Conservation (phyloP, 2,797 vertebrate genomes). For the Hirundo rustica region DNA sequence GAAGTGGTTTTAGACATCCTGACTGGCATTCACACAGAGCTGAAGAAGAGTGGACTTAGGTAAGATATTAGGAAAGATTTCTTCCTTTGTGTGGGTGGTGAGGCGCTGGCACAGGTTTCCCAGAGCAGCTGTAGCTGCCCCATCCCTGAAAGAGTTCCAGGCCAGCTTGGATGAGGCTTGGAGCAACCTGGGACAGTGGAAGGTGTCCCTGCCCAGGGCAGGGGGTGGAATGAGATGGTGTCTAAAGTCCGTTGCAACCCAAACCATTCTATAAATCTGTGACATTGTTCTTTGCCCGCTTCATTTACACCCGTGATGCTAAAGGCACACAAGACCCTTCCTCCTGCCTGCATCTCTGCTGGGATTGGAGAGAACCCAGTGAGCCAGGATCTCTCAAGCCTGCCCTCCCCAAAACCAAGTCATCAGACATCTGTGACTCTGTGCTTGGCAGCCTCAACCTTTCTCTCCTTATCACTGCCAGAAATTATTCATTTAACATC, state of each 20-base stretch:
- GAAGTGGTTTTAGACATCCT: not conserved
- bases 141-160: not conserved
- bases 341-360: not conserved
- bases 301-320: not conserved
- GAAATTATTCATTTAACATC: not conserved
- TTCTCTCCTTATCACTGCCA: not conserved
- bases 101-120: not conserved
- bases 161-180: rapidly evolving
- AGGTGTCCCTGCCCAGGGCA: not conserved
- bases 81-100: no score
- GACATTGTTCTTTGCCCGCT: not conserved
- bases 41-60: not conserved
- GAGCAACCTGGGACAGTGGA: rapidly evolving
- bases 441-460: not conserved
- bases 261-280: not conserved
- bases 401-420: not conserved
- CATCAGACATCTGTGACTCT: not conserved
- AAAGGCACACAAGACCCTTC: not conserved
- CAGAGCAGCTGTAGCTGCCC: not conserved
- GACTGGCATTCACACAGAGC: not conserved
- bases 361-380: not conserved
- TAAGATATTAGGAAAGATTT: not conserved
- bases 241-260: not conserved
- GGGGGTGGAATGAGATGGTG: no score
- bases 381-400: not conserved